Base-by-base conservation (phyloP, 2,797 vertebrate species). In the Lithobates sylvaticus region DNA sequence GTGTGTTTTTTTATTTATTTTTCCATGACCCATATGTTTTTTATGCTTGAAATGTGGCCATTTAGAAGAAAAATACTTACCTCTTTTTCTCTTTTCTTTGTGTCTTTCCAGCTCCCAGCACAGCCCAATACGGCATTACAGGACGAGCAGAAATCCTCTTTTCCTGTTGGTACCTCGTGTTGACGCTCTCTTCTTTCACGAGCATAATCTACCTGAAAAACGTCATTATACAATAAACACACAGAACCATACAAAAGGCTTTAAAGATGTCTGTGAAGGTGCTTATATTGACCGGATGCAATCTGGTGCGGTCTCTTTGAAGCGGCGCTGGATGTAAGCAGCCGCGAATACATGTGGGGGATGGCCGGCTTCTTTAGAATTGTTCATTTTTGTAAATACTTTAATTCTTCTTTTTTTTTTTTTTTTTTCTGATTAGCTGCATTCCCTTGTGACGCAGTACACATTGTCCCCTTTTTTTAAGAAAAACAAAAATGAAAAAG, bases 91-190 rank as follows among this genome's bases (percentile, higher is more conserved):
- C 87, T 74, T 5, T 16, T 83, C 69, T 94, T 89, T 93, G 88
- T 97, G 93, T 91, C 94, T 95, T 95, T 92, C 91, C 96, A 99
- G 98, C 97, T 88, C 97, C 97, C 94, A 98, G 97, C 94, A 99
- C 97, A 85, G 97, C 97, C 88, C 97, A 97, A 91, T 99, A 98
- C 87, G 98, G 98, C 90, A 95, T 97, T 93, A 97, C 96, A 88
- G 98, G 97, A 88, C 96, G 94, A 0, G 96, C 97, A 0, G 96
- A 96, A 83, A 90, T 96, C 93, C 95, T 97, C 83, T 95, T 97
- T 94, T 97, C 97, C 95, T 97, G 97, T 95, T 96, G 96, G 92
- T 96, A 96, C 96, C 97, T 99, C 93, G 95, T 98, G 93, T 92
- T 99, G 96, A 95, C 95, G 90, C 96, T 99, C 88, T 96, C 96